Evolutionary conservation across 2,797 vertebrate genomes (phyloP).

Genomic region (Lacerta bilineata): DNA sequence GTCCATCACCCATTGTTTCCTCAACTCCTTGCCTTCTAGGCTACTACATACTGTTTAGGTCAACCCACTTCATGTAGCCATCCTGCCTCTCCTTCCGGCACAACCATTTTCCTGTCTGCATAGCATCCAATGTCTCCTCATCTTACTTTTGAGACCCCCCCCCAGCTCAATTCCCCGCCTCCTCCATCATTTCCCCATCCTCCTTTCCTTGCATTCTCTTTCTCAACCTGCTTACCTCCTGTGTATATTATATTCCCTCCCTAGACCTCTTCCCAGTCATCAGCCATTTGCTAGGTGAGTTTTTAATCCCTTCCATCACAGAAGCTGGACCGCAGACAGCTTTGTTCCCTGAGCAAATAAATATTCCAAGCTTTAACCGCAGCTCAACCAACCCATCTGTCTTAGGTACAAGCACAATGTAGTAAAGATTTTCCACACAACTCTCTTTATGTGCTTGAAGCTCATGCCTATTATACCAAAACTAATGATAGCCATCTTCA

Average conservation of each 20-base stretch:
- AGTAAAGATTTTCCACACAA: not conserved
- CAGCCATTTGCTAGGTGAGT: not conserved
- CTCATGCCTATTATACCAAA: too few relatives aligned
- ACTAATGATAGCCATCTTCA: too few relatives aligned
- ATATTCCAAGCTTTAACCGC: too few relatives aligned
- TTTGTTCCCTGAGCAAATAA: too few relatives aligned
- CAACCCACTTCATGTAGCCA: not conserved
- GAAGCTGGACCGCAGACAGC: not conserved
- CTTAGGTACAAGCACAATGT: not conserved
- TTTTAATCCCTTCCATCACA: not conserved
- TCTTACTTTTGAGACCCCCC: not conserved
- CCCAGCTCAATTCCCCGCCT: not conserved
- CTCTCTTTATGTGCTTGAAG: too few relatives aligned
- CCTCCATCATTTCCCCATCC: not conserved
- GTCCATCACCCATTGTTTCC: not conserved
- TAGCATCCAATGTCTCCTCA: not conserved
- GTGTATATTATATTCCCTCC: not conserved
- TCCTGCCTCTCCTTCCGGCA: not conserved
- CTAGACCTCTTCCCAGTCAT: not conserved
- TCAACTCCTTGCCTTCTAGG: not conserved
- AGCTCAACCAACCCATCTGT: not conserved
- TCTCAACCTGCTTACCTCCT: not conserved
- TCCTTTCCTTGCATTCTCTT: not conserved
- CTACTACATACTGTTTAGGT: not conserved
- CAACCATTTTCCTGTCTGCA: not conserved